Evolutionary conservation across 2,888 invertebrate genomes (phyloP).

Genomic region (Timandra comae): DNA sequence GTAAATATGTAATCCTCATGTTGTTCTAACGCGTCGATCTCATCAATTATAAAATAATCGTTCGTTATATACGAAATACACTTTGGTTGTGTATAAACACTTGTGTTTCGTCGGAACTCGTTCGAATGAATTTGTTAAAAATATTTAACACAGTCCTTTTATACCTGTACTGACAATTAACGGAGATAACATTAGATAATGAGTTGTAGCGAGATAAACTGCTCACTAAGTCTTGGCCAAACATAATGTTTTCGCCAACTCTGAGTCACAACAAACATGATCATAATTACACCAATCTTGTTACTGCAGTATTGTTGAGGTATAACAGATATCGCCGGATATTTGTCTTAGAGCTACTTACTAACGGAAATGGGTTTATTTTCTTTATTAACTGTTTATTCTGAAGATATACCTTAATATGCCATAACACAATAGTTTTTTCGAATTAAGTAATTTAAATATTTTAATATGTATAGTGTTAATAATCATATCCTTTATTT

Average conservation of each 20-base stretch:
- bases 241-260: slow-evolving; percentile 66
- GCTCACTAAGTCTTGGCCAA: slow-evolving; percentile 48
- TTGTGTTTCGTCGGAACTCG: slow-evolving; percentile 61
- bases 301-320: slow-evolving; percentile 33
- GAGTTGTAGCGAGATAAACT: slow-evolving; percentile 54
- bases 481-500: too few relatives aligned
- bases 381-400: too few relatives aligned
- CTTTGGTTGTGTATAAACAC: slow-evolving; percentile 35
- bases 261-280: slow-evolving; percentile 61
- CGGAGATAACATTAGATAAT: slow-evolving; percentile 68
- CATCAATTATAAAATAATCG: slow-evolving; percentile 57
- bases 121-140: slow-evolving; percentile 55
- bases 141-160: slow-evolving; percentile 46
- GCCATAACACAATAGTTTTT: too few relatives aligned
- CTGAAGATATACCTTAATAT: too few relatives aligned
- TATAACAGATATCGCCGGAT: slow-evolving; percentile 53
- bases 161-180: slow-evolving; percentile 59
- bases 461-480: too few relatives aligned
- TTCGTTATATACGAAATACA: slow-evolving; percentile 43
- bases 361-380: slow-evolving; percentile 35
- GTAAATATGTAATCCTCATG: slow-evolving; percentile 59
- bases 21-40: slow-evolving; percentile 34
- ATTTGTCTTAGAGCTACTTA: slow-evolving; percentile 25
- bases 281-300: slow-evolving; percentile 33
- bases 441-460: too few relatives aligned